Evolutionary conservation across 2,113 vertebrate genomes (phyloP).

Genomic region (Camelus dromedarius): DNA sequence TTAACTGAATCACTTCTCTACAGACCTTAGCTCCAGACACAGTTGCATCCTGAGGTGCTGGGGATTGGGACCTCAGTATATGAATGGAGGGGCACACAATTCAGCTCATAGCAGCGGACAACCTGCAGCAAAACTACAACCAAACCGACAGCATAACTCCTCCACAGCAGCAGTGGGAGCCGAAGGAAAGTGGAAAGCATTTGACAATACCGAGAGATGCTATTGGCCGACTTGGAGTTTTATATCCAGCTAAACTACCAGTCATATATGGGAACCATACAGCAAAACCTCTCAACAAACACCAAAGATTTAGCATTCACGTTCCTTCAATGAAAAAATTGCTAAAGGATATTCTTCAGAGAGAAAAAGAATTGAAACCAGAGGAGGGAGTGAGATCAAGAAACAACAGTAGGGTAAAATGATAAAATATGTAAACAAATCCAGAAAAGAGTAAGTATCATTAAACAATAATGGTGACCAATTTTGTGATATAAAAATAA

Average conservation of each 20-base stretch:
- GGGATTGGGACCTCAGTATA: neutral
- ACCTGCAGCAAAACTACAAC: no score
- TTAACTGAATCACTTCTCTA: neutral
- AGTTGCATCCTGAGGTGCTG: neutral
- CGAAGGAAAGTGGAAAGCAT: neutral
- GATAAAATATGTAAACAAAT: neutral
- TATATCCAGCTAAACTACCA: neutral
- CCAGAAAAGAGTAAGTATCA: no score
- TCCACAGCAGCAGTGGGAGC: neutral
- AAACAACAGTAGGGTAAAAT: neutral
- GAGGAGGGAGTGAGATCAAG: neutral
- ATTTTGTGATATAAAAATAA: neutral
- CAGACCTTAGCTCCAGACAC: neutral
- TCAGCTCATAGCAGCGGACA: neutral
- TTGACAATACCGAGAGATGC: neutral
- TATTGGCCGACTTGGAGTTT: no score
- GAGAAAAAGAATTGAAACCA: neutral
- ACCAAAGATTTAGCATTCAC: no score
- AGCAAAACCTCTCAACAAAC: neutral
- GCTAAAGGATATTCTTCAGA: neutral
- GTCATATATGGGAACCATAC: fast-evolving
- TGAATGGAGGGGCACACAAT: neutral
- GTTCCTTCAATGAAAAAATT: neutral
- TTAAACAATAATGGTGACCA: neutral
- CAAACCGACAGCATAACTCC: neutral